Evolutionary conservation across 2,113 vertebrate genomes (phyloP), one percentile per base, ranked within the genome.

Genomic region (Rhizomys pruinosus): DNA sequence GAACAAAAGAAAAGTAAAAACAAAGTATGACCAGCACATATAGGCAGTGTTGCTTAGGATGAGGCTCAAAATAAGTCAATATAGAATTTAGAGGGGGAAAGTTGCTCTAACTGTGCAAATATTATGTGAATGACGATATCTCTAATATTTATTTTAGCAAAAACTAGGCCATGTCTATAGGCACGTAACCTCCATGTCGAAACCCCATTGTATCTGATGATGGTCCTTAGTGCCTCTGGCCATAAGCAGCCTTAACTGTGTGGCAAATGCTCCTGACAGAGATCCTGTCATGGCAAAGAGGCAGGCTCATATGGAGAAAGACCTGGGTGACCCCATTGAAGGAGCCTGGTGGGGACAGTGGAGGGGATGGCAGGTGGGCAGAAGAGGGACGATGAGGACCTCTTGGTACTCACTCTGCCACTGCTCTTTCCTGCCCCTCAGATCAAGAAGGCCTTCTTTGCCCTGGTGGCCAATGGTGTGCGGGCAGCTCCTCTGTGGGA

Each of bases 401-500:
- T 32, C 20, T 29, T 27, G 2, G 22, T 29, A 11, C n/a, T 61
- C 5, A 77, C 25, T 19, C 32, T 10, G 42, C 23, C 1, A 4
- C 19, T 16, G 0, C 57, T 66, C 71, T 71, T 1, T 25, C 22
- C 52, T 87, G 64, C 0, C 71, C 8, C 3, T 63, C 97, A 99
- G 99, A 99, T 99, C 95, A 99, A 99, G 97, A 99, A 99, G 97
- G 99, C 99, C 59, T 99, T 99, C 69, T 97, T 99, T 69, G 99
- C 99, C 2, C 92, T 99, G 96, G 99, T 99, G 97, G 98, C 98
- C 86, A 99, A 99, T 0, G 98, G 99, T 8, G 97, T 99, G 81
- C 98, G 99, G 74, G 99, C 99, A 0, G 99, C 99, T 0, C 99
- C 99, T 0, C 98, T 99, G 1, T 99, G 99, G 99, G 99, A 99